A percentile compares a stretch with the other conserved stretches of the same genome.
Evolutionary conservation across 2,113 vertebrate genomes (phyloP).

Genomic region (Coturnix japonica): DNA sequence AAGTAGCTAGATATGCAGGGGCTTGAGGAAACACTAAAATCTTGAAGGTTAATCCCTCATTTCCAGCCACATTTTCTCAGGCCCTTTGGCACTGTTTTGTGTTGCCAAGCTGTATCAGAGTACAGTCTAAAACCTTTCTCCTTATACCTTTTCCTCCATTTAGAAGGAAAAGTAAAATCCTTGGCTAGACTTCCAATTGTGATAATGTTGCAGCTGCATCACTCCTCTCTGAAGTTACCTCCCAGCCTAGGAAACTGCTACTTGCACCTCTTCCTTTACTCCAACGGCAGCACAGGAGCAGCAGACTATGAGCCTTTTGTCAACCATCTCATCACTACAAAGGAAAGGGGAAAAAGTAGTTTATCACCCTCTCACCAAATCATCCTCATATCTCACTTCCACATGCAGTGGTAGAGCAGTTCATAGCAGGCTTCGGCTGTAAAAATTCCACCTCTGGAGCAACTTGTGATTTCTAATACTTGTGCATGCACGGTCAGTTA

Average conservation of each 20-base stretch:
- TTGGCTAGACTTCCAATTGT: background rate
- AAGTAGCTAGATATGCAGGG: background rate
- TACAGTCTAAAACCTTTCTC: background rate
- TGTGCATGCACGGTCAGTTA: background rate
- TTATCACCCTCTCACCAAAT: background rate
- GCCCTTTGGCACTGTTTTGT: background rate
- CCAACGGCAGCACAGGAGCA: background rate
- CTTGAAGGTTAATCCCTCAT: background rate
- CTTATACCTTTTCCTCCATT: background rate
- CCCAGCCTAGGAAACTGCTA: background rate
- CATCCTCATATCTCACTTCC: background rate
- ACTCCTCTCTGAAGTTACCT: background rate
- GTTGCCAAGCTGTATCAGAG: background rate
- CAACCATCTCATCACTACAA: background rate
- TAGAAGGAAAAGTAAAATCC: background rate
- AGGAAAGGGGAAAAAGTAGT: background rate
- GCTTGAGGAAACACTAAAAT: background rate
- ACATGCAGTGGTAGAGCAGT: background rate
- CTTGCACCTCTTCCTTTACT: background rate
- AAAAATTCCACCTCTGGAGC: background rate
- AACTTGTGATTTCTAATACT: background rate
- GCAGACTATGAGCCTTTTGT: background rate
- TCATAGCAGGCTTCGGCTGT: background rate
- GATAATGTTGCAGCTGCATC: background rate
- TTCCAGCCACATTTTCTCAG: background rate